phyloP scores from a whole-genome alignment of 2,113 vertebrate species.

The pig (Sus scrofa) region T2T-Sscrofa CM000813.6:122656001-122656500 shows the following conservation, averaged over 20 bases:
- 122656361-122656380: slow-evolving; percentile 41
- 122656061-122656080: neutral
- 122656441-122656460: slow-evolving; percentile 45
- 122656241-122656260: slow-evolving; percentile 56
- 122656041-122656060: neutral
- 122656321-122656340: neutral
- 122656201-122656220: slow-evolving; percentile 82
- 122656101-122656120: neutral
- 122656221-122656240: slow-evolving; percentile 34
- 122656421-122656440: slow-evolving; percentile 28
- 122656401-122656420: neutral
- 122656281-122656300: slow-evolving; percentile 23
- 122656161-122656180: slow-evolving; percentile 5
- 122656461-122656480: slow-evolving; percentile 31
- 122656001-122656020: neutral
- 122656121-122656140: neutral
- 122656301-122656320: slow-evolving; percentile 48
- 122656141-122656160: neutral
- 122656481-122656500: neutral
- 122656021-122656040: neutral
- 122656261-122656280: slow-evolving; percentile 38
- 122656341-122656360: slow-evolving; percentile 17
- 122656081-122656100: neutral
- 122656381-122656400: neutral
- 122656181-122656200: slow-evolving; percentile 37